A percentile compares a stretch with the other conserved stretches of the same genome.
Evolutionary conservation across 1,140 invertebrate species (phyloP).

Genomic region (Belonocnema kinseyi): DNA sequence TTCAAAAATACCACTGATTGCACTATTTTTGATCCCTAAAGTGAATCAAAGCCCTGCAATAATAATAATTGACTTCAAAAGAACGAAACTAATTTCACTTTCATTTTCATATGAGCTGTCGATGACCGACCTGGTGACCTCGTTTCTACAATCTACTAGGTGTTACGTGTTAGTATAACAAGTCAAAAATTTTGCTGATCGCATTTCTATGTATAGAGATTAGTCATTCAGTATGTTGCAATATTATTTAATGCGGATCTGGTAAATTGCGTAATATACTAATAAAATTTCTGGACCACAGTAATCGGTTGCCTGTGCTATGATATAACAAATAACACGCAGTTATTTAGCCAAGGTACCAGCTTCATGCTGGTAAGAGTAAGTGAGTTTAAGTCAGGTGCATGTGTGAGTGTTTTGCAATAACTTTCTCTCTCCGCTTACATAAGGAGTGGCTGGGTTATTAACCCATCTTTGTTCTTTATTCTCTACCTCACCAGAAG

Average conservation of each 20-base stretch:
- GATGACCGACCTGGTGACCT: conserved; percentile 44
- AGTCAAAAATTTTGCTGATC: conserved; percentile 29
- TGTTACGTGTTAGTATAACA: conserved; percentile 4
- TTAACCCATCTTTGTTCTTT: conserved; percentile 66
- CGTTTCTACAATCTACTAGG: conserved; percentile 34
- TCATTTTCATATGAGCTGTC: conserved; percentile 37
- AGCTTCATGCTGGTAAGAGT: conserved; percentile 32
- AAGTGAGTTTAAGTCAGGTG: conserved; percentile 45
- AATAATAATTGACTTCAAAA: conserved; percentile 38
- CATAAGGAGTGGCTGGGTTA: conserved; percentile 59
- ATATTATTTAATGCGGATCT: conserved; percentile 45
- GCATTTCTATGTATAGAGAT: conserved; percentile 45
- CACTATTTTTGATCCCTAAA: too few species aligned
- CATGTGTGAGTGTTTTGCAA: conserved; percentile 65
- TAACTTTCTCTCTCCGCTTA: conserved; percentile 72
- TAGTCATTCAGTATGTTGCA: conserved; percentile 40
- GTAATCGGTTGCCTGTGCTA: conserved; percentile 46
- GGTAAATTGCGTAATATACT: conserved; percentile 53
- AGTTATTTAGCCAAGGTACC: conserved; percentile 7
- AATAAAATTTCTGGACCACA: conserved; percentile 54
- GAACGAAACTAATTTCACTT: conserved; percentile 50
- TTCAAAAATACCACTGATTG: too few species aligned
- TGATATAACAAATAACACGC: conserved; percentile 50
- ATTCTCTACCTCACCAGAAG: not conserved
- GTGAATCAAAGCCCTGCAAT: too few species aligned